These are phyloP conservation scores for Pantherophis vulpinus DNA, from an alignment of 2,797 vertebrate species.

Conservation along the genomic window DNA sequence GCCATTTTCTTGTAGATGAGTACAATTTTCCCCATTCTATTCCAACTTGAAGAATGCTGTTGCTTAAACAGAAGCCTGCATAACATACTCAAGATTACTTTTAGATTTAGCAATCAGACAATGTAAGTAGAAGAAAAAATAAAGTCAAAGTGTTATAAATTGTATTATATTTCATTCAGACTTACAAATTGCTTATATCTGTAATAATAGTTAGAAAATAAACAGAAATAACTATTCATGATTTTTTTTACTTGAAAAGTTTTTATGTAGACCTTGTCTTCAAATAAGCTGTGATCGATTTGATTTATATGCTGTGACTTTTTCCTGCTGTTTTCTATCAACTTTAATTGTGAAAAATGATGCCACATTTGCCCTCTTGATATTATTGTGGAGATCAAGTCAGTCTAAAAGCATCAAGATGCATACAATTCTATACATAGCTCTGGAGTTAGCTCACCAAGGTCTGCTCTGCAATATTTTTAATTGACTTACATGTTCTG, in stretches of 20 bases:
- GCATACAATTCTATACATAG: constrained; percentile 74
- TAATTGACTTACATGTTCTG: constrained; percentile 83
- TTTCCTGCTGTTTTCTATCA: constrained; percentile 86
- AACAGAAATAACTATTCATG: constrained; percentile 31
- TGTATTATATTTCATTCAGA: neutral
- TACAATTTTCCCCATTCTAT: neutral
- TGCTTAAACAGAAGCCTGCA: neutral
- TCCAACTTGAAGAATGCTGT: neutral
- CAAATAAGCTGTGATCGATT: constrained; percentile 69
- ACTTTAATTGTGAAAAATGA: constrained; percentile 80
- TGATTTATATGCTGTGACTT: constrained; percentile 79
- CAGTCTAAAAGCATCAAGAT: constrained; percentile 77
- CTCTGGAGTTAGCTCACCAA: constrained; percentile 76
- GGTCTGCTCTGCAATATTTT: constrained; percentile 73
- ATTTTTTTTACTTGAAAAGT: constrained; percentile 51
- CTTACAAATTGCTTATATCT: neutral
- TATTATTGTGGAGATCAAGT: constrained; percentile 77
- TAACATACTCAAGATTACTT: neutral
- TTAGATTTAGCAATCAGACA: neutral
- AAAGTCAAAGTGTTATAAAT: neutral
- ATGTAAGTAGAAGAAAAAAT: neutral
- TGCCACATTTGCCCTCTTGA: constrained; percentile 75
- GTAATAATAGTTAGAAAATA: constrained; percentile 3
- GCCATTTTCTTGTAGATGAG: neutral
- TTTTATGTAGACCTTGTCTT: constrained; percentile 59